Conservation (phyloP, 2,888 invertebrate species). For the Corythucha ciliata region DNA sequence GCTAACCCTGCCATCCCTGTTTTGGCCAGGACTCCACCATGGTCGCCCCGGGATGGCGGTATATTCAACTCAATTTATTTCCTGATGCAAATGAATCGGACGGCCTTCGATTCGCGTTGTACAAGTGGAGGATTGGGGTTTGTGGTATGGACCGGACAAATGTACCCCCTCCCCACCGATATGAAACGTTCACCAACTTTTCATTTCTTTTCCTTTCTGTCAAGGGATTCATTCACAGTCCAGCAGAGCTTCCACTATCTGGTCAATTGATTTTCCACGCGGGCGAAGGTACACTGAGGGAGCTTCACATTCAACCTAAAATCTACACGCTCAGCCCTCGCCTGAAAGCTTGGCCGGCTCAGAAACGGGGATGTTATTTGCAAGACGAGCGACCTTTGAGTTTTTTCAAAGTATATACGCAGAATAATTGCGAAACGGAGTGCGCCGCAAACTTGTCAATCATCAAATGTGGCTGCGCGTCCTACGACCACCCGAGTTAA, state of each 20-base stretch:
- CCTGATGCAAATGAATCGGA: too few species aligned
- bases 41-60: too few species aligned
- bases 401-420: conserved; percentile 32
- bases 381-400: conserved; percentile 31
- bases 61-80: too few species aligned
- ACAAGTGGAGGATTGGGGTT: too few species aligned
- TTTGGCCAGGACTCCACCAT: too few species aligned
- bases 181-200: too few species aligned
- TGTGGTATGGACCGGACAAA: too few species aligned
- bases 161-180: too few species aligned
- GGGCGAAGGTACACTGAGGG: conserved; percentile 19
- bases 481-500: conserved; percentile 32
- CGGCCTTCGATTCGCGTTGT: too few species aligned
- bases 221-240: conserved; percentile 39
- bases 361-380: conserved; percentile 32
- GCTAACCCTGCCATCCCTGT: too few species aligned
- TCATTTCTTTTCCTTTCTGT: too few species aligned
- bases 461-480: conserved; percentile 29
- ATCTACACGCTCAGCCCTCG: conserved; percentile 20
- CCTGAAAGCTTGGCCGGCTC: conserved; percentile 28
- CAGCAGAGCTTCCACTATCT: conserved; percentile 37
- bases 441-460: conserved; percentile 33
- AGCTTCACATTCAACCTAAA: conserved; percentile 19
- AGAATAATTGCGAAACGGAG: conserved; percentile 33
- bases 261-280: conserved; percentile 26